A percentile compares a stretch with the other conserved stretches of the same genome.
Conservation (phyloP, 2,797 vertebrate genomes). For the Notolepis coatsorum region DNA sequence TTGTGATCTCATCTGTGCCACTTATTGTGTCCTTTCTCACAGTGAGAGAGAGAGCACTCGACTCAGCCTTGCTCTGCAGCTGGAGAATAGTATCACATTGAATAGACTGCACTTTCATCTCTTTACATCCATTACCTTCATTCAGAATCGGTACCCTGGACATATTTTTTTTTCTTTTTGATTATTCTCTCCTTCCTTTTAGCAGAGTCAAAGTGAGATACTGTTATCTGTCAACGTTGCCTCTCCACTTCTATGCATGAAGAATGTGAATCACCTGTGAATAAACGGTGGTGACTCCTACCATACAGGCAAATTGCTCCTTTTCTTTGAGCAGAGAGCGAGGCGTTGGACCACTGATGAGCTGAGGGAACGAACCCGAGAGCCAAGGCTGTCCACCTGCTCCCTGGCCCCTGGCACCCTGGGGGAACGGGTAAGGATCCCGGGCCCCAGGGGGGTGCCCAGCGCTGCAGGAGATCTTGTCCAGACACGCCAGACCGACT, state of each 20-base stretch:
- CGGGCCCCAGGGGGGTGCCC: slow-evolving; percentile 49
- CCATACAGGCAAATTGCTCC: not conserved
- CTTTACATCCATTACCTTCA: too few species aligned
- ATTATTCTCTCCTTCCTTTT: not conserved
- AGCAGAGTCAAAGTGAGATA: not conserved
- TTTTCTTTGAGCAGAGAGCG: slow-evolving; percentile 1
- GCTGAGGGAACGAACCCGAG: slow-evolving; percentile 47
- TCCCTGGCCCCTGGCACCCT: slow-evolving; percentile 48
- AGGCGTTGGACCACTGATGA: slow-evolving; percentile 44
- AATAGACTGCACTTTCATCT: too few species aligned
- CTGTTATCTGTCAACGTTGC: too few species aligned
- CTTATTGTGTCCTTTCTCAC: too few species aligned
- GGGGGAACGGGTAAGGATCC: slow-evolving; percentile 50
- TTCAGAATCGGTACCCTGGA: too few species aligned
- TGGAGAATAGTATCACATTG: too few species aligned
- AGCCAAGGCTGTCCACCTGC: slow-evolving; percentile 61
- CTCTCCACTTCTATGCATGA: slow-evolving; percentile 55
- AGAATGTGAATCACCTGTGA: slow-evolving; percentile 60
- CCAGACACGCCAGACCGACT: slow-evolving; percentile 78
- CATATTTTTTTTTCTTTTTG: too few species aligned
- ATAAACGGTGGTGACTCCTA: slow-evolving; percentile 52
- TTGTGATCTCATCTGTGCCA: too few species aligned
- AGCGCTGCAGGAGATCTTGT: slow-evolving; percentile 63
- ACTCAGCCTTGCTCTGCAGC: too few species aligned
- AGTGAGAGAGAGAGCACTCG: too few species aligned